Base-by-base conservation (phyloP, 2,888 invertebrate genomes). In the Alcis repandata region DNA sequence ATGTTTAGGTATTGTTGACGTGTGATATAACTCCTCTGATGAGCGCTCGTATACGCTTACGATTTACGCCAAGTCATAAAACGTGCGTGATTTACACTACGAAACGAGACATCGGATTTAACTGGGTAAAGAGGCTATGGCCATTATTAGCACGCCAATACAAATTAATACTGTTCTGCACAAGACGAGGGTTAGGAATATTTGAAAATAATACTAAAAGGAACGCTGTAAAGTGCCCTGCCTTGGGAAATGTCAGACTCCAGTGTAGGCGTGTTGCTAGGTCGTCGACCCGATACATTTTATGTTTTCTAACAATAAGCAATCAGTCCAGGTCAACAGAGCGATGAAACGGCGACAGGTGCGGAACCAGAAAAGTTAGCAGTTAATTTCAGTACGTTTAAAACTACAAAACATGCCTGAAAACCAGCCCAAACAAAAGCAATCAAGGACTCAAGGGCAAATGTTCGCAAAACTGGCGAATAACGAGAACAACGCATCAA, bases 251-350 rank as follows among this genome's bases (percentile, higher is more conserved):
- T 77, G 76, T 72, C 64, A 68, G 68, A 72, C 75, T 67, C 71
- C 64, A 68, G 68, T 71, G 75, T 67, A 70, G 68, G 74, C 75
- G 76, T 71, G 75, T 70, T 69, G 63, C 17, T 70, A 74, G 79
- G 77, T 74, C 82, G 71, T 77, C 74, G 81, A 78, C 78, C 79
- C 78, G 79, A 78, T 82, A 82, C 79, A 84, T 79, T 83, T 79
- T 79, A 84, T 78, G 73, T 79, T 79, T 83, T 81, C 84, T 73
- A 83, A 85, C 84, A 88, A 85, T 86, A 83, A 78, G 78, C 77
- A 75, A 81, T 86, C 84, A 86, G 85, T 81, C 74, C 79, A 78
- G 83, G 85, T 78, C 81, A 73, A 72, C 73, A 73, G 67, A 67
- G 71, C 70, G 72, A 75, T 73, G 68, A 58, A 66, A 60, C 52